A percentile compares a stretch with the other conserved stretches of the same genome.
phyloP scores from a whole-genome alignment of 2,888 invertebrate species.

The Merodon equestris region DNA sequence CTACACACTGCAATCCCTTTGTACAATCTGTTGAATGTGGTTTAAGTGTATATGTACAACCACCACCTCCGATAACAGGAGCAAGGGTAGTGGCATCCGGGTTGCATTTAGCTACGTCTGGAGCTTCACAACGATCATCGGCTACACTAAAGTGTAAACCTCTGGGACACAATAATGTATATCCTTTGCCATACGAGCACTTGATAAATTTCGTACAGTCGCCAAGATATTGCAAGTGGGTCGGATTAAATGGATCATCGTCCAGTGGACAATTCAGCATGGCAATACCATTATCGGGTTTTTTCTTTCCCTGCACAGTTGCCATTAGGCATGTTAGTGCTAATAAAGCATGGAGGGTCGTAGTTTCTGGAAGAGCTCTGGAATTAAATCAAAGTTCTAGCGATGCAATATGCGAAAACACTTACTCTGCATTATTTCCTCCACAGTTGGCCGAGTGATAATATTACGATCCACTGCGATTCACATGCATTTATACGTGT shows the following conservation, averaged over 20 bases:
- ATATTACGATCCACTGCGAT: constrained; percentile 23
- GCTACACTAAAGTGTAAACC: constrained; percentile 37
- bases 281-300: background rate
- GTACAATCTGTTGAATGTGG: constrained; percentile 72
- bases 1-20: constrained; percentile 40
- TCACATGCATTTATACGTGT: constrained; percentile 40
- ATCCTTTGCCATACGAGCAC: constrained; percentile 44
- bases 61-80: constrained; percentile 21
- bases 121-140: constrained; percentile 53
- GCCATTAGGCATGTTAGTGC: background rate
- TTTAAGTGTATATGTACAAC: constrained; percentile 7
- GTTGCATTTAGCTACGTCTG: constrained; percentile 21
- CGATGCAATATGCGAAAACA: too few relatives aligned
- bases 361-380: background rate
- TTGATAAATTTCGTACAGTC: constrained; percentile 59
- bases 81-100: background rate
- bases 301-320: background rate
- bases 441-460: constrained; percentile 1
- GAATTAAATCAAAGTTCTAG: background rate
- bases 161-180: constrained; percentile 43
- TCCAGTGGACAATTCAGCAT: constrained; percentile 19
- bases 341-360: background rate
- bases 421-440: constrained; percentile 41
- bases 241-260: constrained; percentile 52
- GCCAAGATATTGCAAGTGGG: constrained; percentile 18